A percentile compares a stretch with the other conserved stretches of the same genome.
These are phyloP conservation scores for Pelodytes ibericus DNA, from an alignment of 2,797 vertebrate genomes.

Conservation along the genomic window DNA sequence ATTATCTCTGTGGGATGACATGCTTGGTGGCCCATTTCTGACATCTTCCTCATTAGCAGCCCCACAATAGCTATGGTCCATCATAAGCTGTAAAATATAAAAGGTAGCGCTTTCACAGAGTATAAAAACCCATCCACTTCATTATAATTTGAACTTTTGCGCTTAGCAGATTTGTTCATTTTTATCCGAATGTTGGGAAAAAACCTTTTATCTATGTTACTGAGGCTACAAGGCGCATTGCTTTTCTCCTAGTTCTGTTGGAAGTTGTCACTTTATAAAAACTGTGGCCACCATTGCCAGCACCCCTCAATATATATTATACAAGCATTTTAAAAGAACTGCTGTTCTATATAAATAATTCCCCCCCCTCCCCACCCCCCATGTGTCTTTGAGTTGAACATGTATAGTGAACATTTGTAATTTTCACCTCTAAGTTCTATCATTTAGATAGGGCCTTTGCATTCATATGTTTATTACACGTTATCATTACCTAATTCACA, in stretches of 20 bases:
- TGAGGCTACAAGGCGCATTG: constrained; percentile 50
- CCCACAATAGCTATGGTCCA: constrained; percentile 51
- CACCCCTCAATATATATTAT: constrained; percentile 53
- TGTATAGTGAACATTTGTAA: constrained; percentile 14
- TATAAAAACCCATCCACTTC: constrained; percentile 55
- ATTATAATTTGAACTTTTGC: constrained; percentile 57
- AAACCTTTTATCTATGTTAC: constrained; percentile 50
- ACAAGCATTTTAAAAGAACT: constrained; percentile 47
- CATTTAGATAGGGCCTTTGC: constrained; percentile 1
- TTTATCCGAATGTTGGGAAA: constrained; percentile 45
- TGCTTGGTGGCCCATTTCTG: constrained; percentile 51
- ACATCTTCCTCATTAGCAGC: constrained; percentile 56
- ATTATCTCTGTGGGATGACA: constrained; percentile 31
- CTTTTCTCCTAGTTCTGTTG: constrained; percentile 53
- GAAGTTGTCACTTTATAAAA: constrained; percentile 50
- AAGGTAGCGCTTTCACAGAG: constrained; percentile 49
- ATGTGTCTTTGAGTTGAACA: constrained; percentile 20
- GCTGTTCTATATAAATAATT: constrained; percentile 41
- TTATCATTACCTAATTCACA: too few species aligned
- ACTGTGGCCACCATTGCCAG: constrained; percentile 49
- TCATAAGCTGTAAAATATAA: constrained; percentile 53
- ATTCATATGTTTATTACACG: too few species aligned
- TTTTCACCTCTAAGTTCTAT: constrained; percentile 29
- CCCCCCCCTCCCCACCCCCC: neutral
- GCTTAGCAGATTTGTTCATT: constrained; percentile 56